Evolutionary conservation across 2,113 vertebrate genomes (phyloP).

Genomic region (Hirundichthys speculiger): DNA sequence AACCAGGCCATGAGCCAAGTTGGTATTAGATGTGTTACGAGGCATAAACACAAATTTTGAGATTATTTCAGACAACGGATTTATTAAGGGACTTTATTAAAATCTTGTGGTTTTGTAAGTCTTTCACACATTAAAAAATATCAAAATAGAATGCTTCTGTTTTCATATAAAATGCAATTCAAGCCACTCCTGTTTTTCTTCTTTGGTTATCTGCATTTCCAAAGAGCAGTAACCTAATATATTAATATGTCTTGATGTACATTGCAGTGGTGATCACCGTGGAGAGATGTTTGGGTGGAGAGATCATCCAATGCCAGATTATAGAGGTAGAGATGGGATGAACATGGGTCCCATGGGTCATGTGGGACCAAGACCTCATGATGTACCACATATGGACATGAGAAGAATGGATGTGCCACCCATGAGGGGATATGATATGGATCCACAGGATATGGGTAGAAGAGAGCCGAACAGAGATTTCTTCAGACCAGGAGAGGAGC

Average conservation of each 20-base stretch:
- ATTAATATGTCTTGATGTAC: conserved; percentile 10
- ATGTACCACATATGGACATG: conserved; percentile 86
- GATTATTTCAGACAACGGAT: too few relatives aligned
- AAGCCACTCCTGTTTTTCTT: neutral
- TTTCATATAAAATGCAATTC: neutral
- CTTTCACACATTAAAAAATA: too few relatives aligned
- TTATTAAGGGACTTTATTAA: too few relatives aligned
- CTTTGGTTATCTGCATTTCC: neutral
- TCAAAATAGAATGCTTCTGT: too few relatives aligned
- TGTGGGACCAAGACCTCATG: conserved; percentile 88
- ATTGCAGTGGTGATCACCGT: conserved; percentile 79
- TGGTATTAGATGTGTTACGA: too few relatives aligned
- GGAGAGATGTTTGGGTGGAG: conserved; percentile 80
- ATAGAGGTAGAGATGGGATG: conserved; percentile 85
- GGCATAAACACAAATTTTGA: too few relatives aligned
- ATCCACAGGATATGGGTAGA: conserved; percentile 86
- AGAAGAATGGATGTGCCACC: conserved; percentile 86
- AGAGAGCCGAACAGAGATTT: conserved; percentile 86
- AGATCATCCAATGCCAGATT: conserved; percentile 77
- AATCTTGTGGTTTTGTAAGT: too few relatives aligned
- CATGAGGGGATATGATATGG: conserved; percentile 86
- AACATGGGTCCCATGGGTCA: conserved; percentile 81
- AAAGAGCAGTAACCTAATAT: conserved; percentile 19
- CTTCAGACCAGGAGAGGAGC: conserved; percentile 82
- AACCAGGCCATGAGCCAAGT: too few relatives aligned